These are phyloP conservation scores for Pungitius pungitius DNA, from an alignment of 2,113 vertebrate genomes.

Conservation along the genomic window DNA sequence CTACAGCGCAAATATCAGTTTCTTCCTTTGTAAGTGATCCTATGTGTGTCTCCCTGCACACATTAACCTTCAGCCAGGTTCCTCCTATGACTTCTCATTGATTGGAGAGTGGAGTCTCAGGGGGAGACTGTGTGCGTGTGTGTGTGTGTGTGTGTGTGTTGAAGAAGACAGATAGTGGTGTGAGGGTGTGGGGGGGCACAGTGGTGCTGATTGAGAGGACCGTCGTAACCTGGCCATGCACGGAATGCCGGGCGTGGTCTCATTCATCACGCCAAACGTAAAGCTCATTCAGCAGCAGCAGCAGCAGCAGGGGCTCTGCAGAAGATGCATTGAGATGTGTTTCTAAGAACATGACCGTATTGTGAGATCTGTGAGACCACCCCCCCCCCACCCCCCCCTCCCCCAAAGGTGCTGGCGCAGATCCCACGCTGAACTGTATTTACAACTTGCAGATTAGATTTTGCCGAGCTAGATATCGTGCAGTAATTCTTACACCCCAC, in stretches of 20 bases:
- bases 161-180: slow-evolving; percentile 32
- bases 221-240: slow-evolving; percentile 44
- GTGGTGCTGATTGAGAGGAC: slow-evolving; percentile 55
- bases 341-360: slow-evolving; percentile 12
- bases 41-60: slow-evolving; percentile 42
- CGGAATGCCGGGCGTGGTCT: slow-evolving; percentile 50
- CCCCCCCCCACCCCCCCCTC: not conserved
- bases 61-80: slow-evolving; percentile 75
- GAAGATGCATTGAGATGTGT: slow-evolving; percentile 25
- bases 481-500: slow-evolving; percentile 30
- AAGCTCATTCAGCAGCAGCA: slow-evolving; percentile 48
- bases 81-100: slow-evolving; percentile 61
- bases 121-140: slow-evolving; percentile 8
- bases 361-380: not conserved
- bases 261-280: slow-evolving; percentile 42
- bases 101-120: slow-evolving; percentile 48
- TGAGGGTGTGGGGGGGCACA: slow-evolving; percentile 35
- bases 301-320: slow-evolving; percentile 6
- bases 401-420: not conserved
- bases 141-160: slow-evolving; percentile 1
- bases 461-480: slow-evolving; percentile 29
- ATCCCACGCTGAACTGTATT: slow-evolving; percentile 39
- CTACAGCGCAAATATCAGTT: not conserved
- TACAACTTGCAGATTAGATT: slow-evolving; percentile 64
- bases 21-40: slow-evolving; percentile 25